A percentile compares a stretch with the other conserved stretches of the same genome.
phyloP scores from a whole-genome alignment of 2,113 vertebrate genomes.

The Aix galericulata region DNA sequence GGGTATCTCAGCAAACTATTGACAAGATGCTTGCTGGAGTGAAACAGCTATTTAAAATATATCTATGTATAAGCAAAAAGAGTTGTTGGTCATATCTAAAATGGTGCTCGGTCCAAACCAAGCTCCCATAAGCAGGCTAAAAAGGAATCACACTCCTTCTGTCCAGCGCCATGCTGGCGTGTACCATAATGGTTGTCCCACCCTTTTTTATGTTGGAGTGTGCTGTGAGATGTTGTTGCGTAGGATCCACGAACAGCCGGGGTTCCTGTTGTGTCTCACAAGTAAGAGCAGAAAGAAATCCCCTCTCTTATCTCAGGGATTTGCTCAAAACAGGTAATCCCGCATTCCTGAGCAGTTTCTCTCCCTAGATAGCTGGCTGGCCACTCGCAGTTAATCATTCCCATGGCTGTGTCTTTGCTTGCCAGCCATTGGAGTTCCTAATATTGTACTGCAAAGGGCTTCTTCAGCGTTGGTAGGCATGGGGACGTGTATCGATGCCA shows the following conservation, averaged over 20 bases:
- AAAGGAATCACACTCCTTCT: not conserved
- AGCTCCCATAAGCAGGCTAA: not conserved
- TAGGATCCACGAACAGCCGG: not conserved
- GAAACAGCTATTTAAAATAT: not conserved
- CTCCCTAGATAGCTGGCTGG: not conserved
- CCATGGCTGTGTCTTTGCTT: not conserved
- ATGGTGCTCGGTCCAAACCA: not conserved
- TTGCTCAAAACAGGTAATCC: not conserved
- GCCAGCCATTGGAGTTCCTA: not conserved
- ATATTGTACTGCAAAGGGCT: not conserved
- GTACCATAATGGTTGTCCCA: not conserved
- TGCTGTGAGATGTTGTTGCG: not conserved
- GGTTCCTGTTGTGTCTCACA: not conserved
- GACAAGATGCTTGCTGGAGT: not conserved
- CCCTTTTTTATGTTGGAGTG: not conserved
- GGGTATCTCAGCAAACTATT: not conserved
- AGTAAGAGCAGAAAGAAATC: not conserved
- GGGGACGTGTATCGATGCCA: not conserved
- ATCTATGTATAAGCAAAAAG: not conserved
- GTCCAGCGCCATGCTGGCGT: accelerated
- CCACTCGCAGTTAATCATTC: not conserved
- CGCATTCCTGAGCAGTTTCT: not conserved
- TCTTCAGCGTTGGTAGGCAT: not conserved
- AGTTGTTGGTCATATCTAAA: too few species aligned
- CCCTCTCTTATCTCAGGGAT: not conserved